Evolutionary conservation across 2,888 invertebrate genomes (phyloP).

Genomic region (Alitta virens): DNA sequence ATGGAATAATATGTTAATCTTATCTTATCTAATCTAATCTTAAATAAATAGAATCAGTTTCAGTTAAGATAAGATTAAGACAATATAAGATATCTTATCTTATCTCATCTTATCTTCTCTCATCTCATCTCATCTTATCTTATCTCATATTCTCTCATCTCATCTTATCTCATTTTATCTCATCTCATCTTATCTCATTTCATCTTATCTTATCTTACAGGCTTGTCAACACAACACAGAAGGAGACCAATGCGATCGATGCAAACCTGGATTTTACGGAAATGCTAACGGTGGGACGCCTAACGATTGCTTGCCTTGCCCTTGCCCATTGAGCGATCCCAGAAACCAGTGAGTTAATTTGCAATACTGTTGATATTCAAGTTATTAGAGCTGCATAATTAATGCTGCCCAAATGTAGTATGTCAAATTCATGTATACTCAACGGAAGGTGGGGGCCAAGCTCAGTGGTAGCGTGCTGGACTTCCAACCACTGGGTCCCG

Average conservation of each 20-base stretch:
- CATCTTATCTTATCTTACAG: constrained; percentile 33
- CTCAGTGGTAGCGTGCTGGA: no score
- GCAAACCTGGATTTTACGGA: constrained; percentile 78
- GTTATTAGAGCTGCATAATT: no score
- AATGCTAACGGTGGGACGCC: constrained; percentile 73
- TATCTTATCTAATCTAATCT: no score
- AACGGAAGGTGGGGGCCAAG: no score
- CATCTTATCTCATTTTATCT: neutral
- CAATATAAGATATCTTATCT: neutral
- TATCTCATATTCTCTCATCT: neutral
- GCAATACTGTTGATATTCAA: no score
- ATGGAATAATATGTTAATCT: no score
- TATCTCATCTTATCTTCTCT: no score
- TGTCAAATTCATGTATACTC: no score
- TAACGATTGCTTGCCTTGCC: constrained; percentile 72
- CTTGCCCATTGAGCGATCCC: constrained; percentile 67
- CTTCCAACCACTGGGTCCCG: no score
- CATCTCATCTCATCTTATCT: neutral
- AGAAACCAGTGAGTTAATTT: constrained; percentile 25
- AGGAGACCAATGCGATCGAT: constrained; percentile 61
- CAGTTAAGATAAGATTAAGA: no score
- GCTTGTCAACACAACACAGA: constrained; percentile 56
- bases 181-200: constrained; percentile 14
- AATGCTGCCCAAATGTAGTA: no score
- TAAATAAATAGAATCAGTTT: no score